Base-by-base conservation (phyloP, 2,888 invertebrate species). In the Flexamia atlantica region DNA sequence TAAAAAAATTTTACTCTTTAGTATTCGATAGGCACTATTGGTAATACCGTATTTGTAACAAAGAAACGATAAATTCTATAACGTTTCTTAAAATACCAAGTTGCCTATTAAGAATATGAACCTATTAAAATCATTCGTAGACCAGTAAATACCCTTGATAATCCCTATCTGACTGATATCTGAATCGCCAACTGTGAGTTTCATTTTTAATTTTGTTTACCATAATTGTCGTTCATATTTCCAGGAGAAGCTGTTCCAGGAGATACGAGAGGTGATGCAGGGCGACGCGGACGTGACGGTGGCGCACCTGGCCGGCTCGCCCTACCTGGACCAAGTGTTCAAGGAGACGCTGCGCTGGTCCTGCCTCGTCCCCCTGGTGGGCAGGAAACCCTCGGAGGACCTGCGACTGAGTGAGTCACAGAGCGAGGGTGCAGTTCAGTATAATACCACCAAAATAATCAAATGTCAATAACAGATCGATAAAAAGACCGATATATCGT, bases 321-420 rank as follows among this genome's bases (percentile, higher is more conserved):
- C 36, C 3, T 72, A 72, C 17, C 20, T 72, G 40, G 40, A 72
- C n/a, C 72, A 72, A 20, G 72, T 72, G 7, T 72, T 28, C 20
- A 36, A 40, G 72, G 72, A 72, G 40, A 40, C 40, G 14, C 40
- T 72, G n/a, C 25, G 72, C 2, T 72, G 36, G 40, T 32, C 17
- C 20, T 28, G 12, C 12, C 4, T 40, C 0, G 9, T 28, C 14
- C 72, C 17, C 40, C n/a, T 40, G 5, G 40, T 20, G 0, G 17
- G 3, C 0, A 72, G 72, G 40, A 72, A 40, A 40, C 9, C 40
- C 23, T 10, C 20, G 1, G 40, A 72, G 17, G 36, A 72, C 23
- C 0, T 72, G 5, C 25, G 20, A 20, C 40, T 72, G 40, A 72
- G 72, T 72, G 20, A 72, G 72, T 72, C n/a, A n/a, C n/a, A n/a